Percentiles rank a stretch among this genome's conserved stretches.
phyloP scores from a whole-genome alignment of 2,113 vertebrate species.

The Charina bottae region DNA sequence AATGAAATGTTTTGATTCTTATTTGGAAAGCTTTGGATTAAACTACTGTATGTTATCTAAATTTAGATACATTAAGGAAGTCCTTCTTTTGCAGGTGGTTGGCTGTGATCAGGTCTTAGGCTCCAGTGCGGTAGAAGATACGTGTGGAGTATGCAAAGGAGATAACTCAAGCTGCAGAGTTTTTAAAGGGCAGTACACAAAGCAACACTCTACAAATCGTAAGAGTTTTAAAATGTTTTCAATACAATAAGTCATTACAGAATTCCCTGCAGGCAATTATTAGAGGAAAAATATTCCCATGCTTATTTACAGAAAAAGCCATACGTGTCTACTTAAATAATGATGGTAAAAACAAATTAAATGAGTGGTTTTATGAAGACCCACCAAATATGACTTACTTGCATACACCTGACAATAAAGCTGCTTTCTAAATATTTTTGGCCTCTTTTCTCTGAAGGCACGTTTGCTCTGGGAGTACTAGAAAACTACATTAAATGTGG shows the following conservation, averaged over 20 bases:
- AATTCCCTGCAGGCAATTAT: not conserved
- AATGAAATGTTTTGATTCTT: not conserved
- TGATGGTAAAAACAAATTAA: not conserved
- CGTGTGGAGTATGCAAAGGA: constrained; percentile 86
- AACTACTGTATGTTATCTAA: not conserved
- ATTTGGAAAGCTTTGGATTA: not conserved
- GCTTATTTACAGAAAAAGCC: not conserved
- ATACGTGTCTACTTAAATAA: not conserved
- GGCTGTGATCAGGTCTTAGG: constrained; percentile 86
- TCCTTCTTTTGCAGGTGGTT: constrained; percentile 74
- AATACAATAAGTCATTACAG: not conserved
- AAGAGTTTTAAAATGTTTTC: constrained; percentile 46
- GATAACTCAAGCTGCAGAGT: constrained; percentile 84
- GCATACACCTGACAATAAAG: not conserved
- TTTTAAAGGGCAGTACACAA: constrained; percentile 81
- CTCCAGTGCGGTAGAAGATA: constrained; percentile 79
- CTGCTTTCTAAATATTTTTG: not conserved
- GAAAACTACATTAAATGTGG: not conserved
- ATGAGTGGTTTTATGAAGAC: not conserved
- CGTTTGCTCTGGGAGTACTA: not conserved
- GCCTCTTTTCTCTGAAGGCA: not conserved
- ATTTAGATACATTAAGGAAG: not conserved
- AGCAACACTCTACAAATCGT: constrained; percentile 83
- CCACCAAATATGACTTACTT: not conserved
- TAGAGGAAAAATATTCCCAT: not conserved